Base-by-base conservation (phyloP, 2,888 invertebrate species). In the Baccha elongata region DNA sequence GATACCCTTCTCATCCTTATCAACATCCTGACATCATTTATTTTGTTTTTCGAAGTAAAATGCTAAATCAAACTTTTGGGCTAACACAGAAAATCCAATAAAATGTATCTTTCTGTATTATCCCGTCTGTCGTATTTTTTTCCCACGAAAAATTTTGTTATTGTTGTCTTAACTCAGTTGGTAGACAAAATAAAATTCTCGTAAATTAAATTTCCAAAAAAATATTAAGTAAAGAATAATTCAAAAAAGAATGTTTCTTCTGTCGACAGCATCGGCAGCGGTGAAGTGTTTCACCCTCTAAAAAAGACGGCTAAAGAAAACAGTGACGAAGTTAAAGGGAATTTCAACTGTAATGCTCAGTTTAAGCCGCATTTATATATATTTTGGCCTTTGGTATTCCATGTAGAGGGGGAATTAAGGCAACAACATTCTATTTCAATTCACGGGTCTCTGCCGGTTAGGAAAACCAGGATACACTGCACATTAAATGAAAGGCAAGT, bases 131-230 rank as follows among this genome's bases (percentile, higher is more conserved):
- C 10, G 2, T 7, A 1, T 17, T 17, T 15, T 4, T 23, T 6
- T 2, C 1, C 5, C 1, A 0, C 1, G 7, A n/a, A 40, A 55
- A 21, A 55, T 37, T 11, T 15, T 55, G 35, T 21, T 55, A 37
- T 55, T 55, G 17, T 55, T 55, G 55, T 55, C 37, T 26, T 26
- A 40, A 58, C 58, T 58, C 58, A 40, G 58, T 40, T 10, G 26
- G 42, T 26, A 40, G 29, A 42, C 40, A 72, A 48, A 72, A 78
- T 44, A 68, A 75, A 52, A 65, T 26, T 40, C 17, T 37, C 55
- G 48, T 69, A 69, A 80, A 80, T 80, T 80, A 64, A 80, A 80
- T 80, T 80, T 55, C 48, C 29, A n/a, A 44, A 74, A 80, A 80
- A 74, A 74, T 80, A 69, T 74, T 64, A 74, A 64, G 64, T 29